Base-by-base conservation (phyloP, 2,797 vertebrate species). In the Astyanax mexicanus region DNA sequence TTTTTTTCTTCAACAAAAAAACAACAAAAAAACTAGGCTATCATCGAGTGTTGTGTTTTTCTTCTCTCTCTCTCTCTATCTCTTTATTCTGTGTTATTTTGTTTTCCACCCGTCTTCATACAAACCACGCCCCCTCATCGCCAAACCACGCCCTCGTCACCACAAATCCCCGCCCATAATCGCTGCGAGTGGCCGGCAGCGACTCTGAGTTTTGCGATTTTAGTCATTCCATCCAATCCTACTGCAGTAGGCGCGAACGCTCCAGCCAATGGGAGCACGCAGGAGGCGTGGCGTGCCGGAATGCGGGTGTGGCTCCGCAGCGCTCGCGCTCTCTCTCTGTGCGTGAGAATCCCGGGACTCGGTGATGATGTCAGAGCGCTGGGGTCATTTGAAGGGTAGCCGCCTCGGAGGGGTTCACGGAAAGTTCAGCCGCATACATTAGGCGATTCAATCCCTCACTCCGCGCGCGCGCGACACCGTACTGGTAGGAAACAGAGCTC, bases 371-470 rank as follows among this genome's bases (percentile, higher is more conserved):
- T 98, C 96, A 98, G 95, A 94, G 89, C 82, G n/a, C 92, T 94
- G 92, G 96, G 97, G 97, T 98, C 96, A 96, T 97, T 94, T 98
- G 96, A 99, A 99, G 97, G 97, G 97, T 96, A 98, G 96, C 96
- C 95, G 97, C 96, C 94, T 94, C 93, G 91, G 93, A 95, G 94
- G 95, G 96, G 96, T 99, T 99, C 97, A 98, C 85, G 71, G 92
- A 96, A 95, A 98, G 97, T 99, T 98, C 97, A 98, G 92, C 89
- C 94, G 97, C 96, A 99, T 99, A 98, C 94, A 98, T 98, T 98
- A 98, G 94, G 95, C 95, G 94, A 95, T 96, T 93, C 96, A 96
- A 96, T 97, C 96, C 96, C 95, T 97, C 96, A 95, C 95, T 95
- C 94, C 89, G 92, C 84, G 92, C 94, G 95, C n/a, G n/a, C n/a